Evolutionary conservation across 35 echinoderm and acorn worm genomes (phyloP).

Genomic region (Apostichopus japonicus): DNA sequence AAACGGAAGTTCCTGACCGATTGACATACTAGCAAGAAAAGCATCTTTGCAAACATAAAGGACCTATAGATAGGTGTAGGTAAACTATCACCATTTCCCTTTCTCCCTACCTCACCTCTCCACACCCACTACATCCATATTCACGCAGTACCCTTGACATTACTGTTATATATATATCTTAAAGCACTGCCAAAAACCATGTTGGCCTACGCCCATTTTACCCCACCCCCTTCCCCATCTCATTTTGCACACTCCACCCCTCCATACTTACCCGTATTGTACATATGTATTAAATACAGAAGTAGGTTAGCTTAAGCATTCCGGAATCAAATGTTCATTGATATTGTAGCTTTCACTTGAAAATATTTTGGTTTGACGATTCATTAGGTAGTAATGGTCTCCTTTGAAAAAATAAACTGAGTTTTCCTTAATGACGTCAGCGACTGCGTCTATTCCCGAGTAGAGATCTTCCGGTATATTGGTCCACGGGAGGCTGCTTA

Average conservation of each 20-base stretch:
- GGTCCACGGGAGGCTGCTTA: neutral
- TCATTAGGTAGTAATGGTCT: conserved; percentile 15
- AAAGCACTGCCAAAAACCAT: neutral
- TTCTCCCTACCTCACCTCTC: no score
- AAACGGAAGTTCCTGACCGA: no score
- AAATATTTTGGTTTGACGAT: neutral
- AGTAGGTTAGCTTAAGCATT: neutral
- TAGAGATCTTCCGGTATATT: neutral
- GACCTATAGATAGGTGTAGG: no score
- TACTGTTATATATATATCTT: no score
- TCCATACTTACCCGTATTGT: no score
- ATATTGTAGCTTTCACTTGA: neutral
- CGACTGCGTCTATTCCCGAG: neutral
- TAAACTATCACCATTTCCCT: no score
- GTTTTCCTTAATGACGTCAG: neutral
- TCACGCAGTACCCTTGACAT: no score
- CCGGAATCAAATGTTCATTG: neutral
- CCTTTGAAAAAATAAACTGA: conserved; percentile 20
- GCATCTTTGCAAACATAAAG: no score
- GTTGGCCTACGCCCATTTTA: neutral
- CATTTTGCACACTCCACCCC: neutral
- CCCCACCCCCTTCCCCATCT: neutral
- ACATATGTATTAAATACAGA: no score
- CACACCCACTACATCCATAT: no score
- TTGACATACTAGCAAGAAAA: no score